Conservation (phyloP, 2,113 vertebrate species). For the Alaudala cheleensis region DNA sequence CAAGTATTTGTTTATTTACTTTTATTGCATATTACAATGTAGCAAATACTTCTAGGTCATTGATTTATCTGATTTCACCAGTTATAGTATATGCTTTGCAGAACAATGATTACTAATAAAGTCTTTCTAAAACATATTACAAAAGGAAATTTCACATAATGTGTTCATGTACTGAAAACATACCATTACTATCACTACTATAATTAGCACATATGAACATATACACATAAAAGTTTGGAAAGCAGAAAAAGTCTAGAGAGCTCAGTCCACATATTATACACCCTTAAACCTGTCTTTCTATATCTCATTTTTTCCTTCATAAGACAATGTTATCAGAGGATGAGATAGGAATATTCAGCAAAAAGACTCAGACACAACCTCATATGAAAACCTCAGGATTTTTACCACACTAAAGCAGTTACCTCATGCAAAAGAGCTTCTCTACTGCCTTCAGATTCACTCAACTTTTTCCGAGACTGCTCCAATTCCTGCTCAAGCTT, state of each 20-base stretch:
- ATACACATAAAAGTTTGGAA: not conserved
- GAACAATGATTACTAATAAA: not conserved
- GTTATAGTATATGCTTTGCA: not conserved
- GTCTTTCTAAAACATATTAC: not conserved
- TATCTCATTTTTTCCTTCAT: not conserved
- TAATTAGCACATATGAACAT: not conserved
- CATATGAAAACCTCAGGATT: not conserved
- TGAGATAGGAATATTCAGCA: not conserved
- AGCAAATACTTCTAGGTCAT: not conserved
- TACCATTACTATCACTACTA: not conserved
- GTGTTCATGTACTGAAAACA: not conserved
- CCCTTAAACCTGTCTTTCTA: not conserved
- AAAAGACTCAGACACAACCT: not conserved
- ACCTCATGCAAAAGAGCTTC: constrained; percentile 88
- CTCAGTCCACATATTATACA: not conserved
- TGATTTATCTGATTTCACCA: not conserved
- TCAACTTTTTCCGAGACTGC: constrained; percentile 75
- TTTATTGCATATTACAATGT: not conserved
- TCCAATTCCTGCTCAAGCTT: constrained; percentile 86
- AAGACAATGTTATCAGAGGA: not conserved
- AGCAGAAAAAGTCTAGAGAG: not conserved
- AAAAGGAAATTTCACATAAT: not conserved
- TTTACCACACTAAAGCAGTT: constrained; percentile 11
- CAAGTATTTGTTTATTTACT: not conserved
- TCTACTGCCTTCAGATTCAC: constrained; percentile 85